Base-by-base conservation (phyloP, 1,140 invertebrate genomes). In the Hermatobates lingyangjiaoensis region DNA sequence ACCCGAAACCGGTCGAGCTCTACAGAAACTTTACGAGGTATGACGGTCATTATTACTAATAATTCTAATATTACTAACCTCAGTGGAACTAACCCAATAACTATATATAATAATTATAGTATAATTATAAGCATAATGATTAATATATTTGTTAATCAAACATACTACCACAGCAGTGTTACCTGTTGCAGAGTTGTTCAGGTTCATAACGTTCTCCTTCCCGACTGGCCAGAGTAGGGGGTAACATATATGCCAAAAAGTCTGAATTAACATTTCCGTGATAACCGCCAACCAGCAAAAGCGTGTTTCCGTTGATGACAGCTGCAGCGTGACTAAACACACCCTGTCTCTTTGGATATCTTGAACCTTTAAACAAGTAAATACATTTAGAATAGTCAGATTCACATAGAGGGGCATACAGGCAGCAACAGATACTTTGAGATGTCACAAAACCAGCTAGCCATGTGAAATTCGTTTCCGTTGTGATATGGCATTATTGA, bases 201-300 rank as follows among this genome's bases (percentile, higher is more conserved):
- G 81, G 80, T 56, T 80, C 80, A 48, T 71, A 65, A 23, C 59
- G 54, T 52, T 73, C 75, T 51, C 70, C 71, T 20, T 71, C 71
- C 24, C 77, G 73, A 12, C 77, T 73, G 40, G 79, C 76, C 34
- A 86, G 70, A 72, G 80, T 83, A 45, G 78, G 78, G 1, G 83
- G 83, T 27, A 85, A 68, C 3, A 78, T 78, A 59, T 81, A 88
- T 1, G 79, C 81, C 52, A 84, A 69, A 2, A 85, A 67, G 67
- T 85, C 87, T 39, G 81, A 78, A 63, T 87, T 85, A 1, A 95
- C 84, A 63, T 87, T 85, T 3, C 92, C 91, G 61, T 89, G 84
- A 66, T 93, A 95, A 26, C 91, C 91, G 18, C 91, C 91, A 30
- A 82, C 76, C 45, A 95, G 72, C 2, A 93, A 64, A 12, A 96